Evolutionary conservation across 2,797 vertebrate species (phyloP), one percentile per base, ranked within the genome.

Genomic region (Schizopygopsis pylzovi): DNA sequence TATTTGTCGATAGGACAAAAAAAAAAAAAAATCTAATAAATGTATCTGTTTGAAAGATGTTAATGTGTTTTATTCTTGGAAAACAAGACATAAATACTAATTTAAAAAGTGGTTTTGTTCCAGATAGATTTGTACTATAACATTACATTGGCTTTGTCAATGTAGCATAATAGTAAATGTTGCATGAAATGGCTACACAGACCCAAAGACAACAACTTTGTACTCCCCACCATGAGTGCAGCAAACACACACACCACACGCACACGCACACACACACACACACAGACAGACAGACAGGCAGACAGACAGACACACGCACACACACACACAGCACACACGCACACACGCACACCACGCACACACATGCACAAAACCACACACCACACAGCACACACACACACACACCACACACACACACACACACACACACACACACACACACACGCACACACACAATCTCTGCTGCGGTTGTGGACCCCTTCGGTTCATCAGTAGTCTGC

Each of bases 401-500:
- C 33, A 52, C 1, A 28, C 28, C 28, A 28, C 28, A 33, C 33
- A 33, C 33, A 33, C 33, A 2, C 33, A 33, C 33, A 33, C 33
- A 33, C 33, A 33, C 45, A 10, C 43, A n/a, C 28, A 47, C 77
- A 39, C 33, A n/a, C 77, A 37, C 73, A 76, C 49, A n/a, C 59
- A 41, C 33, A 39, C 18, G 72, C 6, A 6, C 43, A n/a, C 33
- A 39, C 67, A 25, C 37, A n/a, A 15, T 67, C 79, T 67, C 25
- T 65, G 52, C n/a, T 10, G 52, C 54, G 37, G 52, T 43, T 82
- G 68, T 82, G 70, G 65, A 81, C 63, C 37, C 75, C 25, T 72
- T 75, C 18, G 16, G 39, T 82, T 91, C 84, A 90, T 92, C 82
- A 88, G 90, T 70, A 91, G 82, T 93, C 89, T 49, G 78, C 83